phyloP scores from a whole-genome alignment of 1,140 invertebrate genomes.

The Mactra quadrangularis region DNA sequence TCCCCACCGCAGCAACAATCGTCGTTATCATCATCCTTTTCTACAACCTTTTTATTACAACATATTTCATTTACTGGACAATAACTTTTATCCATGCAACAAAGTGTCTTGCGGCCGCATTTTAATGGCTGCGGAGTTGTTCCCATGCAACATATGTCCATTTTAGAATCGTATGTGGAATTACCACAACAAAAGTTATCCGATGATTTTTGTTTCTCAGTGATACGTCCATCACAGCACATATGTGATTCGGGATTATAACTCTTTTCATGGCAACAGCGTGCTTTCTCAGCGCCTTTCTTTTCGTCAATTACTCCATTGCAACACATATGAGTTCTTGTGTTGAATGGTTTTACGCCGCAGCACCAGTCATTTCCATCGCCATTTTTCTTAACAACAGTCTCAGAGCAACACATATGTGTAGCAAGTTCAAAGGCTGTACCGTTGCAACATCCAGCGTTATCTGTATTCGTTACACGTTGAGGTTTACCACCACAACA shows the following conservation, averaged over 20 bases:
- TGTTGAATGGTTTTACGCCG: constrained; percentile 25
- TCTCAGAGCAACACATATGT: constrained; percentile 25
- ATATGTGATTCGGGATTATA: constrained; percentile 24
- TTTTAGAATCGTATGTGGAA: constrained; percentile 17
- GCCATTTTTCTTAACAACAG: background rate
- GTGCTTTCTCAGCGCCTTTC: background rate
- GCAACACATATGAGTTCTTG: constrained; percentile 43
- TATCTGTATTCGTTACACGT: background rate
- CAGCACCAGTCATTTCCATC: constrained; percentile 38
- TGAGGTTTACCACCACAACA: constrained; percentile 26
- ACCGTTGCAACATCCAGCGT: constrained; percentile 26
- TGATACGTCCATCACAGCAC: constrained; percentile 13
- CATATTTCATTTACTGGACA: background rate
- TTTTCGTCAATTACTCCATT: constrained; percentile 3
- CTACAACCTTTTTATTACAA: background rate
- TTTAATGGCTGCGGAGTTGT: constrained; percentile 21
- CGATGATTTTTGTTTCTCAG: background rate
- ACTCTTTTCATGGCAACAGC: constrained; percentile 36
- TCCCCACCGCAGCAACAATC: constrained; percentile 46
- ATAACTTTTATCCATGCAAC: constrained; percentile 28
- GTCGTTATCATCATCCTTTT: constrained; percentile 10
- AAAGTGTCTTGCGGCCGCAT: background rate
- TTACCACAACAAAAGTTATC: constrained; percentile 45
- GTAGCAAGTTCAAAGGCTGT: constrained; percentile 24
- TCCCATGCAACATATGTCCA: constrained; percentile 19